phyloP scores from a whole-genome alignment of 2,113 vertebrate species.

The Sylvilagus bachmani region DNA sequence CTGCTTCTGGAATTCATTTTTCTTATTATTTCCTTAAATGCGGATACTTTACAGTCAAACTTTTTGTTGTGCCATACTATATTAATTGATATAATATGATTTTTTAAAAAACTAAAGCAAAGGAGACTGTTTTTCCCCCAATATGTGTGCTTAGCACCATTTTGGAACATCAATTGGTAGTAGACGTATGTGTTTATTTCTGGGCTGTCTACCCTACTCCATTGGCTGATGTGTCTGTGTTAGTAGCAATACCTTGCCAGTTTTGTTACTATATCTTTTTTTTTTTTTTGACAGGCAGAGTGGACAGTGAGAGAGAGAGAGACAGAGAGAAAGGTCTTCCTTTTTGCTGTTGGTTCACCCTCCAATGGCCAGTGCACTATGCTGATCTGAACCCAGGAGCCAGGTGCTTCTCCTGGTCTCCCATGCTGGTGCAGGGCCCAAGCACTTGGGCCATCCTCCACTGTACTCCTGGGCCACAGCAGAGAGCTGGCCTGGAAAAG shows the following conservation, averaged over 20 bases:
- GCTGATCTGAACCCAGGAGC: too few species aligned
- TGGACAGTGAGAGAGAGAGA: too few species aligned
- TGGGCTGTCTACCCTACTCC: background rate
- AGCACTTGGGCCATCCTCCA: too few species aligned
- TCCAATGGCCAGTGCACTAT: too few species aligned
- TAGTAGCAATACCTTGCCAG: background rate
- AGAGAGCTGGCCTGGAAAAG: too few species aligned
- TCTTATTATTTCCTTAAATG: background rate
- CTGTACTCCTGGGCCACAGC: too few species aligned
- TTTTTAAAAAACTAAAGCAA: too few species aligned
- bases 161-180: background rate
- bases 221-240: background rate
- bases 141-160: background rate
- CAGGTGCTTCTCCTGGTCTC: too few species aligned
- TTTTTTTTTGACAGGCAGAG: too few species aligned
- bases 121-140: background rate
- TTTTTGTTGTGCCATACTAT: background rate
- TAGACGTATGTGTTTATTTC: background rate
- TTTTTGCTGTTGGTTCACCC: too few species aligned
- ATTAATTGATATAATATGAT: background rate
- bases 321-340: too few species aligned
- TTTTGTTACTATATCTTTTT: background rate
- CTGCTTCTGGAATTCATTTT: background rate
- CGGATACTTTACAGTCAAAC: slow-evolving; percentile 2
- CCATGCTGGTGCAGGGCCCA: too few species aligned